Base-by-base conservation (phyloP, 2,888 invertebrate species). In the Polylopha cassiicola region DNA sequence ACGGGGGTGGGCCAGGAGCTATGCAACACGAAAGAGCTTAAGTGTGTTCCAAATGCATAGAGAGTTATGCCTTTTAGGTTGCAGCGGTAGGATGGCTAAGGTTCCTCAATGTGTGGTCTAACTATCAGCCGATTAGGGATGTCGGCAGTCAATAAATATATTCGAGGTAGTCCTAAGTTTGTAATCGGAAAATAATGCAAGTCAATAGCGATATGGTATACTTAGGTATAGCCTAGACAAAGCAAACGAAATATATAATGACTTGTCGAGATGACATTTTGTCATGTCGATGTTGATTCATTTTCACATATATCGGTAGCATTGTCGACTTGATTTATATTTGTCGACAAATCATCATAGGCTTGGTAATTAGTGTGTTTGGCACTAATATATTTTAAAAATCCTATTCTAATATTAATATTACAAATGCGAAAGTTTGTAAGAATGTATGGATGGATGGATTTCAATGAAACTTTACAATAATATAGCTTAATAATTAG, bases 91-190 rank as follows among this genome's bases (percentile, higher is more conserved):
- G 32, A 8, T 7, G 6, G 17, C 44, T 39, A 17, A 21, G 43
- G 33, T 20, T 44, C 37, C 61, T 52, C 48, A 55, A 58, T 70
- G 79, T 80, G 80, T 80, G 80, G 80, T 80, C 69, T 52, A 53
- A 48, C 46, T 36, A 49, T 47, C 48, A 43, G 37, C 29, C 38
- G 16, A 34, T 36, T 43, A 50, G 42, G 49, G 42, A 44, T 47
- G 49, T 24, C 39, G 46, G 43, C 32, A 52, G 50, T 60, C 61
- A 61, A 74, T 75, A 68, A 64, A 65, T 68, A 47, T 33, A 41
- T 37, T 46, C 46, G 47, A 48, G 38, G 38, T 39, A 39, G 36
- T 36, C 26, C 31, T n/a, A n/a, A n/a, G n/a, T n/a, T n/a, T n/a
- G n/a, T n/a, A n/a, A n/a, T n/a, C n/a, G n/a, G n/a, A n/a, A n/a